These are phyloP conservation scores for Polyergus mexicanus DNA, from an alignment of 1,140 invertebrate species.

Conservation along the genomic window DNA sequence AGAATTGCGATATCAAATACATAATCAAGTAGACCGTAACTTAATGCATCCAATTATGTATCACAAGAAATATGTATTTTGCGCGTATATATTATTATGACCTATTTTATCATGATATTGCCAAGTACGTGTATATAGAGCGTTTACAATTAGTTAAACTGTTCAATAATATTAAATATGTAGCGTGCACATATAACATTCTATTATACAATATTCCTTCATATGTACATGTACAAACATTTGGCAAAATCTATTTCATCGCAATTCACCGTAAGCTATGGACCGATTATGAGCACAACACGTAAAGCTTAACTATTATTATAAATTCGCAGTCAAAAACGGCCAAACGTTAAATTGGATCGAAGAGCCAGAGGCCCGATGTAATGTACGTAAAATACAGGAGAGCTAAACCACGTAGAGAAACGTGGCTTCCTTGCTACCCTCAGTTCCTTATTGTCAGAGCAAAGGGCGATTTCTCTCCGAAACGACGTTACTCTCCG, in stretches of 20 bases:
- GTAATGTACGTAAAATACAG: slow-evolving; percentile 37
- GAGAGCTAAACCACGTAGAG: slow-evolving; percentile 5
- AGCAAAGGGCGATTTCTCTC: slow-evolving; percentile 80
- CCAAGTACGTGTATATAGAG: not conserved
- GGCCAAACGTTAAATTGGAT: slow-evolving; percentile 48
- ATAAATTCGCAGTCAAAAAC: slow-evolving; percentile 53
- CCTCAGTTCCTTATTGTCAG: slow-evolving; percentile 77
- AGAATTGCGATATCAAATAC: slow-evolving; percentile 1
- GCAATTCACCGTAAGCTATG: slow-evolving; percentile 14
- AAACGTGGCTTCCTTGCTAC: slow-evolving; percentile 15
- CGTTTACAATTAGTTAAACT: slow-evolving; percentile 59
- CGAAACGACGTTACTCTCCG: slow-evolving; percentile 79
- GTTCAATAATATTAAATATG: slow-evolving; percentile 49
- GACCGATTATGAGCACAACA: slow-evolving; percentile 1
- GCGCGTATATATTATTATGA: slow-evolving; percentile 11
- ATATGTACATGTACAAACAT: slow-evolving; percentile 39
- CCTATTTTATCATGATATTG: slow-evolving; percentile 31
- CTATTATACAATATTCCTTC: slow-evolving; percentile 29
- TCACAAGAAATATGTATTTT: slow-evolving; percentile 45
- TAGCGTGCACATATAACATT: not conserved
- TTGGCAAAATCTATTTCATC: slow-evolving; percentile 56
- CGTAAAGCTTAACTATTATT: slow-evolving; percentile 53
- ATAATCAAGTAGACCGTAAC: slow-evolving; percentile 43
- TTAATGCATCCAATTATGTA: slow-evolving; percentile 42
- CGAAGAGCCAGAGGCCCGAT: not conserved